These are phyloP conservation scores for Drosophila sp. DNA, from an alignment of 1,140 invertebrate species.

Conservation along the genomic window DNA sequence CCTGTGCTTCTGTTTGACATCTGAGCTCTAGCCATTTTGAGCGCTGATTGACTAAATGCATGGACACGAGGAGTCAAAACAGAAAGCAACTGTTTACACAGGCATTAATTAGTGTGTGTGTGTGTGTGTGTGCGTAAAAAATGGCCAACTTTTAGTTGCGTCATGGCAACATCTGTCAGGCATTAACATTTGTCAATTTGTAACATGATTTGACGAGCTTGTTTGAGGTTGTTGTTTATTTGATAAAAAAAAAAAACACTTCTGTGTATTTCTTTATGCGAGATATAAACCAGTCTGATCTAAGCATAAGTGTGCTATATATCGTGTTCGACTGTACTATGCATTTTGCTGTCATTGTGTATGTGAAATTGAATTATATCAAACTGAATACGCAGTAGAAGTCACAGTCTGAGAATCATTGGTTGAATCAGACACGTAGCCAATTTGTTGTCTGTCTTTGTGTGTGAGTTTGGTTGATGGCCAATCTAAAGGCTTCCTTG, in stretches of 20 bases:
- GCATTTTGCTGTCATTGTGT: constrained; percentile 27
- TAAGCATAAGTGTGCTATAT: constrained; percentile 45
- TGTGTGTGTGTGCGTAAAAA: constrained; percentile 21
- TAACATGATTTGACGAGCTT: constrained; percentile 52
- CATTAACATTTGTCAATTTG: constrained; percentile 43
- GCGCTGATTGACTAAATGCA: constrained; percentile 68
- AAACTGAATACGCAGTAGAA: constrained; percentile 62
- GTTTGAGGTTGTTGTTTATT: constrained; percentile 36
- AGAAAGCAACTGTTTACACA: constrained; percentile 39
- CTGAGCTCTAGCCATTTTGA: constrained; percentile 51
- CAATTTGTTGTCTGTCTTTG: constrained; percentile 60
- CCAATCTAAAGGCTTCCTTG: constrained; percentile 44
- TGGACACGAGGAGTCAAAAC: constrained; percentile 9
- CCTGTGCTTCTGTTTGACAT: background rate
- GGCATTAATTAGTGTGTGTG: constrained; percentile 44
- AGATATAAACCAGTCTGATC: constrained; percentile 22
- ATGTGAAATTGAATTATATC: constrained; percentile 73
- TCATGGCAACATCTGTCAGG: constrained; percentile 31
- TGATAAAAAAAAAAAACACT: constrained; percentile 42
- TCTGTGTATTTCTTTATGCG: constrained; percentile 10
- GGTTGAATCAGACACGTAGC: constrained; percentile 63
- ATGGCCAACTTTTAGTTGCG: constrained; percentile 8
- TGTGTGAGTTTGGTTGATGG: constrained; percentile 9
- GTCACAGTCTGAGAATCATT: constrained; percentile 48
- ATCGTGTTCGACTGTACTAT: constrained; percentile 14